Evolutionary conservation across 2,888 invertebrate species (phyloP), one percentile per base, ranked within the genome.

Genomic region (Notodonta ziczac): DNA sequence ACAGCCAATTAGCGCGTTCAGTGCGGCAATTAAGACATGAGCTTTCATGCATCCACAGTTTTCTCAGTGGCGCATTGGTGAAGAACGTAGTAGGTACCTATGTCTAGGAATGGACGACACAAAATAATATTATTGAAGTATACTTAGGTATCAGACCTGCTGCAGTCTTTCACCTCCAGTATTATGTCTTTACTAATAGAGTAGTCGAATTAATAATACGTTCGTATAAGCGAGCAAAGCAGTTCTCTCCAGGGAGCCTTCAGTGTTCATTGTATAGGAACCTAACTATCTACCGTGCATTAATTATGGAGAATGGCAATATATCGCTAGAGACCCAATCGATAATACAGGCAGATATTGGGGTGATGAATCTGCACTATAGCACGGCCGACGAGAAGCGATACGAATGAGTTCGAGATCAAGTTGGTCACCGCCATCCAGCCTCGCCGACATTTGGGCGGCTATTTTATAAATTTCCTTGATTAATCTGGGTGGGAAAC

Each of bases 1-100:
- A 24, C 51, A 51, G 51, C 24, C 24, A 32, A 52, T 52, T 52
- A 32, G 52, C 52, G 13, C 32, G 5, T 52, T 52, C n/a, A 52
- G 32, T 52, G 12, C 13, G 12, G 52, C 52, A 52, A 52, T 52
- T 32, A 52, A 52, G 10, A 7, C 13, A 14, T 51, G 24, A 24
- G 24, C 51, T 51, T 51, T 51, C 24, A 16, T 51, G 51, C 24
- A 24, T 51, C 24, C 16, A 24, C 14, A 24, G 51, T 51, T 24
- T 48, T 14, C 13, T 48, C 13, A 10, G 48, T 48, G 48, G 48
- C 48, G 48, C 14, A 12, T n/a, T 48, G 48, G 14, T n/a, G 48
- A 13, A n/a, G 14, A 48, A 48, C 14, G n/a, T 48, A 48, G 4
- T 14, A 8, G 8, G 12, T 48, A 48, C 48, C 48, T 48, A 48